Evolutionary conservation across 1,140 invertebrate genomes (phyloP).

Genomic region (Temnothorax longispinosus): DNA sequence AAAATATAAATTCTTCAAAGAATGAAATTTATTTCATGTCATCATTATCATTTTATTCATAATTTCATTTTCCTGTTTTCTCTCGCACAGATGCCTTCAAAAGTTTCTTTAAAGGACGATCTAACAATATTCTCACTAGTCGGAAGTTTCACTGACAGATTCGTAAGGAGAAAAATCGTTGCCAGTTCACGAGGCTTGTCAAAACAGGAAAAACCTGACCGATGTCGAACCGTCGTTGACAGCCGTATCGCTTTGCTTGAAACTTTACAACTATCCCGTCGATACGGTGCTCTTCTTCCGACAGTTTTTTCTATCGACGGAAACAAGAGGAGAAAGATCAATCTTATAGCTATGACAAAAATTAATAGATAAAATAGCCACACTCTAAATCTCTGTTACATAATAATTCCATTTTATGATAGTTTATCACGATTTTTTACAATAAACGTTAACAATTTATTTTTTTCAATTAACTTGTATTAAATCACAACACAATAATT

Average conservation of each 20-base stretch:
- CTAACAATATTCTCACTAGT: conserved; percentile 6
- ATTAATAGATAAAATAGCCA: neutral
- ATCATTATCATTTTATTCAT: neutral
- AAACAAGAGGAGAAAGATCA: neutral
- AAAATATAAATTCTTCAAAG: neutral
- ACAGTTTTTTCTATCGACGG: neutral
- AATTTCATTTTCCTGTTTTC: neutral
- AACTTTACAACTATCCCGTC: conserved; percentile 73
- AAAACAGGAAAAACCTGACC: conserved; percentile 71
- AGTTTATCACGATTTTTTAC: neutral
- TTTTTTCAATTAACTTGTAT: neutral
- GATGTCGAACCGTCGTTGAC: conserved; percentile 55
- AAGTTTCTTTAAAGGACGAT: conserved; percentile 34
- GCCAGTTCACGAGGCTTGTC: conserved; percentile 39
- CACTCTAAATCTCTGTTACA: neutral
- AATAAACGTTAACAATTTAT: neutral
- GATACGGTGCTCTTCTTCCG: conserved; percentile 18
- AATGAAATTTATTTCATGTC: conserved; percentile 1
- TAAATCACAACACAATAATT: neutral
- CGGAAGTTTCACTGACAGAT: conserved; percentile 51
- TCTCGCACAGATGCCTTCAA: neutral
- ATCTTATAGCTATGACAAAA: neutral
- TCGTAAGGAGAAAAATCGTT: conserved; percentile 44
- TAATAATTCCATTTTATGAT: neutral
- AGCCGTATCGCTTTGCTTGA: conserved; percentile 65